Evolutionary conservation across 2,888 invertebrate genomes (phyloP), one percentile per base, ranked within the genome.

Genomic region (Acleris sparsana): DNA sequence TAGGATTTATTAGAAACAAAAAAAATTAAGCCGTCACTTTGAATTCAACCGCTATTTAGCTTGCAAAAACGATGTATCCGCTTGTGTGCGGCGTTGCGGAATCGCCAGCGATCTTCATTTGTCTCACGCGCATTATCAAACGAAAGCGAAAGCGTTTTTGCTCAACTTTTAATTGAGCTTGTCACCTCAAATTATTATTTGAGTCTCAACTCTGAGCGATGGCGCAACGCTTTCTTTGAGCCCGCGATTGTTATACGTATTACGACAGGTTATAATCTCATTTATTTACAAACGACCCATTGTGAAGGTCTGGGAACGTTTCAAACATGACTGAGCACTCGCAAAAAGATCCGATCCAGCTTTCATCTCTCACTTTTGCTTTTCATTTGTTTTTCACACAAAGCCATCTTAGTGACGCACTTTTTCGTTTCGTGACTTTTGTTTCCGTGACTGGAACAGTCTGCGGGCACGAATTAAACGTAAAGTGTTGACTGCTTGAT

Each of bases 351-450:
- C 57, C 61, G 70, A 73, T 69, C 57, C 61, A 71, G 78, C 84
- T 83, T 85, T 84, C 84, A 83, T 84, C 78, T 84, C 78, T 82
- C 77, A 78, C 84, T 84, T 82, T 84, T 85, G 80, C 83, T 77
- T 82, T 78, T 71, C 63, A 58, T 63, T 67, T 62, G 63, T 63
- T 63, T 67, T 67, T 63, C 67, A 46, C 67, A 67, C 63, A 63
- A 67, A 59, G 61, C 65, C 48, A 39, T 48, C 58, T 67, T 65
- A 43, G 62, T 53, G 66, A 39, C 25, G 53, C 51, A 22, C n/a
- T 56, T 66, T 56, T 63, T 20, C 58, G 63, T 53, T 64, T 64
- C 67, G 67, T 63, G 67, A 67, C 63, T 67, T 53, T 33, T 53
- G 67, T 62, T 67, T 63, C 58, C 67, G 67, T 67, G 67, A 67